Base-by-base conservation (phyloP, 2,113 vertebrate genomes). In the Cepphus grylle region DNA sequence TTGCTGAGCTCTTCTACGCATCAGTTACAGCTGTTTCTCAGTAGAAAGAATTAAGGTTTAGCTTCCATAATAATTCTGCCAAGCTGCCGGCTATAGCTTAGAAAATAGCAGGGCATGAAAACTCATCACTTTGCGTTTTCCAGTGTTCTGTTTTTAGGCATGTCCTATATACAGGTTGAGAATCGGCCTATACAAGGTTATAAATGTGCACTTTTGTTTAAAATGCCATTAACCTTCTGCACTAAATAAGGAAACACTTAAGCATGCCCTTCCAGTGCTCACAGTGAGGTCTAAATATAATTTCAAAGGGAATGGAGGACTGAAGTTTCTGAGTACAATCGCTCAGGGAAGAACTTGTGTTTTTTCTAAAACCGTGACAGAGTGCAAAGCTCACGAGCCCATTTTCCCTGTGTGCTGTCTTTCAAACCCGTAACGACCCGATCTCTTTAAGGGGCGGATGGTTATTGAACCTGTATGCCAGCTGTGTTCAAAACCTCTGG, bases 11-110 rank as follows among this genome's bases (percentile, higher is more conserved):
- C 58, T 78, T 81, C 38, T 53, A 19, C 7, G 3, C 92, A 95
- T 95, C 80, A 95, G 70, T 91, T 95, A 97, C 45, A 73, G 74
- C 81, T 92, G 86, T 92, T 96, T 93, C 66, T 88, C 74, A 80
- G 76, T 12, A 88, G 53, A 88, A 72, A 96, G 80, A 93, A 97
- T 95, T 94, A 97, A 97, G 89, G 90, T 94, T 97, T 94, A 91
- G 86, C 79, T 86, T 93, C 90, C 93, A 88, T 76, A 95, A 94
- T 93, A 97, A 96, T 95, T 95, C 87, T 90, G 91, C 73, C 73
- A 97, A 94, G 90, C 55, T 96, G 90, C 77, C 17, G 6, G 94
- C 92, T 94, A 78, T 23, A 96, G 83, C 86, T 97, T 95, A 88
- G 96, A 95, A 94, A 93, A 96, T 6, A 88, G 74, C 50, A 58